Conservation (phyloP, 2,888 invertebrate genomes). For the Dichetophora obliterata region DNA sequence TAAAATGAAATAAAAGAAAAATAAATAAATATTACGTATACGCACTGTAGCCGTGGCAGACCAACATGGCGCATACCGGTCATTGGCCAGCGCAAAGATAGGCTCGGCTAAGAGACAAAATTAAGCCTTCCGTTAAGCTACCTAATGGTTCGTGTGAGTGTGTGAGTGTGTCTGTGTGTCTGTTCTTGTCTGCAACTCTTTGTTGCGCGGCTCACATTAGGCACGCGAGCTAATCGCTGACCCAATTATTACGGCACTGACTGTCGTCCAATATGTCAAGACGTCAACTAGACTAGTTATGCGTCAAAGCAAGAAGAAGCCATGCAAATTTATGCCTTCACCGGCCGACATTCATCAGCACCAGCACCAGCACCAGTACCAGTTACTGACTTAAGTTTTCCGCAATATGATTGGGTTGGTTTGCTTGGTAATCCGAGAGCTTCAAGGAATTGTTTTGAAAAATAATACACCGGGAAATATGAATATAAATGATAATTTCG, state of each 20-base stretch:
- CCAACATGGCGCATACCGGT: slow-evolving; percentile 31
- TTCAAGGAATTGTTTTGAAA: slow-evolving; percentile 29
- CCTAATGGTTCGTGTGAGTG: too few species aligned
- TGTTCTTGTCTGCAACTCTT: not conserved
- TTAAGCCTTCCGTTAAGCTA: too few species aligned
- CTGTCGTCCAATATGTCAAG: not conserved
- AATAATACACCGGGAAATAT: not conserved
- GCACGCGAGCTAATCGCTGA: not conserved
- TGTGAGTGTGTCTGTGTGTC: too few species aligned
- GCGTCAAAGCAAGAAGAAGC: not conserved
- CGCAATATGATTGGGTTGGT: slow-evolving; percentile 59
- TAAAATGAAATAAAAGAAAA: not conserved
- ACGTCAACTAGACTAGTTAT: not conserved
- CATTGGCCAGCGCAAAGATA: slow-evolving; percentile 40
- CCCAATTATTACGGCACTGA: not conserved
- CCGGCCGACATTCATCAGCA: slow-evolving; percentile 3
- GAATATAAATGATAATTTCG: not conserved
- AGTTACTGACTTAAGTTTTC: slow-evolving; percentile 52
- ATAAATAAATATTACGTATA: slow-evolving; percentile 6
- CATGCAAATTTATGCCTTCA: slow-evolving; percentile 34
- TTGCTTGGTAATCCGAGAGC: slow-evolving; percentile 52
- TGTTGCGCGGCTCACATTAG: not conserved
- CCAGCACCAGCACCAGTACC: slow-evolving; percentile 30
- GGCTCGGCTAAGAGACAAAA: not conserved
- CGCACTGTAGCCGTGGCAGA: slow-evolving; percentile 10